Evolutionary conservation across 2,888 invertebrate genomes (phyloP).

Genomic region (Microplitis manilae): DNA sequence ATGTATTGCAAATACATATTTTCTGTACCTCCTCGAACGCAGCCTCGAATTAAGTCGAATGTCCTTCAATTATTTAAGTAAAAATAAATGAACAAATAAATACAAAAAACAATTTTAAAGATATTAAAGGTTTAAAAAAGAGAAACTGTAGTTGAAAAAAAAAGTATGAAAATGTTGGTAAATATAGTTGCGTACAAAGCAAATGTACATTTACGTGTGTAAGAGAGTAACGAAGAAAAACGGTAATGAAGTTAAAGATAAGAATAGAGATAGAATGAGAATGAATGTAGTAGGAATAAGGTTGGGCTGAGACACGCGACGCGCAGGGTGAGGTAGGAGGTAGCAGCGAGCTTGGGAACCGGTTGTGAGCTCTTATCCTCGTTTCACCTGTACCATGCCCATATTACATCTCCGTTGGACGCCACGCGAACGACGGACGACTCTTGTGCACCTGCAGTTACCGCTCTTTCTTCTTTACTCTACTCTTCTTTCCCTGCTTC

Average conservation of each 20-base stretch:
- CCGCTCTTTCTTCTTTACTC: constrained; percentile 36
- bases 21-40: not conserved
- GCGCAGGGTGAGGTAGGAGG: constrained; percentile 19
- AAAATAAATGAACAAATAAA: not conserved
- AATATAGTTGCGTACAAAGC: not conserved
- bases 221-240: constrained; percentile 34
- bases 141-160: not conserved
- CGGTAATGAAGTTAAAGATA: constrained; percentile 38
- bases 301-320: constrained; percentile 33
- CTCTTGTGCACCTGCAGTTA: constrained; percentile 67
- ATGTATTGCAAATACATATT: not conserved
- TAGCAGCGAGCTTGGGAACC: constrained; percentile 52
- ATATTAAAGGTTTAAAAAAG: not conserved
- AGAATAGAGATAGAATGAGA: constrained; percentile 12
- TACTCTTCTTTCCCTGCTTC: constrained; percentile 36
- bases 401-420: constrained; percentile 51
- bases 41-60: not conserved
- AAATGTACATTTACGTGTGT: constrained; percentile 23
- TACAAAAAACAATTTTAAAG: not conserved
- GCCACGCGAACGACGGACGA: constrained; percentile 70
- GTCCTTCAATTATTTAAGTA: not conserved
- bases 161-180: not conserved
- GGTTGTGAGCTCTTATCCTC: constrained; percentile 50
- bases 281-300: constrained; percentile 27
- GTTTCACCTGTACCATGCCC: constrained; percentile 42